Conservation (phyloP, 1,140 invertebrate genomes). For the Microvelia longipes region DNA sequence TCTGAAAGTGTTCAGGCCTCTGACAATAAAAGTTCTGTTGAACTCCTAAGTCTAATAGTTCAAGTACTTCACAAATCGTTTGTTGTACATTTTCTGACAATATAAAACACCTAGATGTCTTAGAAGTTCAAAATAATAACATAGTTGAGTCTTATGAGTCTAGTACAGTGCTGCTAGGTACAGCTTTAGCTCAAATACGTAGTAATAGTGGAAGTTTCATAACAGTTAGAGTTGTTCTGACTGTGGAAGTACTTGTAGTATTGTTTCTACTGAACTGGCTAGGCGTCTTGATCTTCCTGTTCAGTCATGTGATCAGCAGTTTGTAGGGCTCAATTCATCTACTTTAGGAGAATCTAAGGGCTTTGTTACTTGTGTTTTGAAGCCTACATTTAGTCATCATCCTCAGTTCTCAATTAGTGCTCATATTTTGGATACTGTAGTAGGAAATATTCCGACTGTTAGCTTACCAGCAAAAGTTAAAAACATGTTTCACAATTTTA, state of each 20-base stretch:
- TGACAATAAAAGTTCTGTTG: too few species aligned
- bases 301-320: background rate
- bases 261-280: background rate
- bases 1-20: too few species aligned
- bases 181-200: background rate
- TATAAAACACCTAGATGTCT: too few species aligned
- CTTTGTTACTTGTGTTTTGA: background rate
- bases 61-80: too few species aligned
- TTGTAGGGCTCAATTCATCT: background rate
- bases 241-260: background rate
- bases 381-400: background rate
- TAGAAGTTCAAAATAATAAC: too few species aligned
- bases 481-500: background rate
- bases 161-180: too few species aligned
- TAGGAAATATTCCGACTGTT: background rate
- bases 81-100: too few species aligned
- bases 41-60: too few species aligned
- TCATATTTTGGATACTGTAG: background rate
- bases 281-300: background rate
- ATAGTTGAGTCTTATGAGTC: too few species aligned
- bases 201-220: background rate
- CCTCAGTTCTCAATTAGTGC: background rate
- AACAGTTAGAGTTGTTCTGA: background rate
- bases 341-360: background rate
- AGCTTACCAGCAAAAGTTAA: background rate